Percentiles rank a stretch among this genome's conserved stretches.
Conservation (phyloP, 2,888 invertebrate species). For the Ethmia dodecea region DNA sequence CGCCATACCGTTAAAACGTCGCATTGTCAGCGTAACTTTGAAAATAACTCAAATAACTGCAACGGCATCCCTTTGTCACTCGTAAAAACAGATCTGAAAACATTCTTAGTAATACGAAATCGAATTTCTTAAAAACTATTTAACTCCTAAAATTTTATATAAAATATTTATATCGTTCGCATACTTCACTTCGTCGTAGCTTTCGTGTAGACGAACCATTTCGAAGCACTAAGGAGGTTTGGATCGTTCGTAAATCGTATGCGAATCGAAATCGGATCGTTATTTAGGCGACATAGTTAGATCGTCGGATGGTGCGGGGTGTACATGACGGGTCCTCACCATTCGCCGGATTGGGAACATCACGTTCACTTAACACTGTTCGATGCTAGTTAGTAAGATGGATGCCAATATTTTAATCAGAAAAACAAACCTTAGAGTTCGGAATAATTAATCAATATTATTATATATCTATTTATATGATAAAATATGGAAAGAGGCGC, state of each 20-base stretch:
- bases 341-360: constrained; percentile 11
- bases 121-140: constrained; percentile 64
- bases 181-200: constrained; percentile 46
- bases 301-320: constrained; percentile 37
- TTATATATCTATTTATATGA: constrained; percentile 71
- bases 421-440: constrained; percentile 66
- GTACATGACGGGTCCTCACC: constrained; percentile 14
- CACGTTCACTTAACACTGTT: constrained; percentile 36
- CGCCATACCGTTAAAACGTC: too few species aligned
- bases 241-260: constrained; percentile 33
- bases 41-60: constrained; percentile 4
- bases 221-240: constrained; percentile 39
- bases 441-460: constrained; percentile 70
- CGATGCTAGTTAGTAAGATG: constrained; percentile 66
- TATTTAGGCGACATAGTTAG: constrained; percentile 41
- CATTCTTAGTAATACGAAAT: constrained; percentile 57
- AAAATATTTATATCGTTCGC: constrained; percentile 62
- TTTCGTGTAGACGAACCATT: constrained; percentile 43
- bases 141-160: constrained; percentile 62
- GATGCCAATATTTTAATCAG: constrained; percentile 75
- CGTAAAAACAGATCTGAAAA: constrained; percentile 31
- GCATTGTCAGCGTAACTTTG: background rate
- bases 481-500: constrained; percentile 73
- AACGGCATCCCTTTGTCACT: constrained; percentile 16
- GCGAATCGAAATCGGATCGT: constrained; percentile 36